Base-by-base conservation (phyloP, 2,888 invertebrate genomes). In the Hydrotaea cyrtoneurina region DNA sequence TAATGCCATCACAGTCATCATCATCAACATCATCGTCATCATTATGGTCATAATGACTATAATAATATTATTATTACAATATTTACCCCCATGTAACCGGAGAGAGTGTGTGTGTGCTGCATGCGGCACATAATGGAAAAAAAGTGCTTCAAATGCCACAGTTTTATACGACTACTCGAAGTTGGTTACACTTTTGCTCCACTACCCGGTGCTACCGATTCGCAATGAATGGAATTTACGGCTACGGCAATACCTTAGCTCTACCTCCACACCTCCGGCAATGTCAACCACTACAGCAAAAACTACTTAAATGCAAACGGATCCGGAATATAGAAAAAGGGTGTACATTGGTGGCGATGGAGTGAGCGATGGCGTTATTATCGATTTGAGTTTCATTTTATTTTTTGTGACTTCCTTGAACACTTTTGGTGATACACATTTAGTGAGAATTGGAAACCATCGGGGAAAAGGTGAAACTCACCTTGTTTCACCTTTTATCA, bases 201-300 rank as follows among this genome's bases (percentile, higher is more conserved):
- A 13, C 5, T 4, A 36, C 64, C 64, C 31, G 7, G 19, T 17
- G 19, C 17, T 17, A 64, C 64, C 39, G n/a, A 69, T 69, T 69
- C 46, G 43, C 11, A 3, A 46, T 69, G 69, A 69, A 69, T 69
- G 69, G 21, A 23, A 69, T 69, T 46, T 69, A 62, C 50, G 50
- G 13, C n/a, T 50, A 5, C 50, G 2, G 13, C 50, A 3, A 36
- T 50, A 50, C 50, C 50, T 50, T 50, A n/a, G 50, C 13, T 50
- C 15, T 50, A 7, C 15, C 50, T 31, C 50, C n/a, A 1, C n/a
- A 50, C 13, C 50, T n/a, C 31, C n/a, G 15, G n/a, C 31, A 31
- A 31, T 31, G 2, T 17, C 17, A 62, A n/a, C 21, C 23, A 62
- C 62, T 31, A 62, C 62, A 62, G 8, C 11, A n/a, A 23, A 31